These are phyloP conservation scores for Phengaris arion DNA, from an alignment of 2,888 invertebrate genomes.

Conservation along the genomic window DNA sequence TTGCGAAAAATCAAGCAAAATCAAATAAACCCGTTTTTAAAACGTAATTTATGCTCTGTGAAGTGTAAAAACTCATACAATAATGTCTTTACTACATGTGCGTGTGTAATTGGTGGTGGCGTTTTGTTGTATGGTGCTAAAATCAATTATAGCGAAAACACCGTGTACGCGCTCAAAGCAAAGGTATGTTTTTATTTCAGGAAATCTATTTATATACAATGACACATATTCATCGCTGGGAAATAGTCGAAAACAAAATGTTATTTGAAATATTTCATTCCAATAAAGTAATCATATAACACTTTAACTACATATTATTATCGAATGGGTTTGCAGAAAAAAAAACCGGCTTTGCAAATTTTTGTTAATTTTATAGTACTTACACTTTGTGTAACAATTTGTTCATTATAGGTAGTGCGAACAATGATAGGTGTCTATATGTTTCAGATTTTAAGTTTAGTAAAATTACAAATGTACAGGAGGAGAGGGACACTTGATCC, in stretches of 20 bases:
- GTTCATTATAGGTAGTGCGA: no score
- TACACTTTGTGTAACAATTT: no score
- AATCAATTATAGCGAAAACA: conserved; percentile 56
- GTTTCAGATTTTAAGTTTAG: no score
- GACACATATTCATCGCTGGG: conserved; percentile 3
- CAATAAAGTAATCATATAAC: no score
- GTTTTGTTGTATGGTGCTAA: conserved; percentile 62
- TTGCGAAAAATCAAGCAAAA: conserved; percentile 69
- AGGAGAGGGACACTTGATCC: no score
- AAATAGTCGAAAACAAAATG: not conserved
- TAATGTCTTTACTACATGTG: conserved; percentile 63
- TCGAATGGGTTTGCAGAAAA: no score
- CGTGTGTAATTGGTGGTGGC: conserved; percentile 66
- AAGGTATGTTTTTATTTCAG: conserved; percentile 57
- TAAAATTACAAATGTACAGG: no score
- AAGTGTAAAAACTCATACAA: conserved; percentile 54
- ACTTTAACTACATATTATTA: no score
- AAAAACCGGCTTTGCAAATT: no score
- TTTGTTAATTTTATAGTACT: no score
- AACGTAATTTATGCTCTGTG: conserved; percentile 58
- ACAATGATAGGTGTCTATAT: no score
- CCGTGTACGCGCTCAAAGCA: conserved; percentile 71
- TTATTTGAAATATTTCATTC: no score
- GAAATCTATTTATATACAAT: conserved; percentile 34
- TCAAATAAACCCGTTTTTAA: conserved; percentile 54